Evolutionary conservation across 2,888 invertebrate genomes (phyloP).

Genomic region (Trachelus iudaicus): DNA sequence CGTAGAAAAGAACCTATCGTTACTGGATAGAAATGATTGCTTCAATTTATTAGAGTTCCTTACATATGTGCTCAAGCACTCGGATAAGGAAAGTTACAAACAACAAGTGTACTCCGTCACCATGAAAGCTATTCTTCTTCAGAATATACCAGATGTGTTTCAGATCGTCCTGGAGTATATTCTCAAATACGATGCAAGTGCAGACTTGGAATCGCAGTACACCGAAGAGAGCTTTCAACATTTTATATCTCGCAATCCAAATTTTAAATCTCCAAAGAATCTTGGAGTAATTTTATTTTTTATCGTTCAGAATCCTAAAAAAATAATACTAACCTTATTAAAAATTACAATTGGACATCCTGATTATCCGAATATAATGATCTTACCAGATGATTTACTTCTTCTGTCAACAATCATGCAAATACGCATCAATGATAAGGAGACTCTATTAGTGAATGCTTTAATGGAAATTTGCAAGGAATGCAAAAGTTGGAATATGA

Average conservation of each 20-base stretch:
- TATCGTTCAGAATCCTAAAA: constrained; percentile 42
- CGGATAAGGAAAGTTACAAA: constrained; percentile 30
- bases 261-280: constrained; percentile 29
- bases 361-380: constrained; percentile 39
- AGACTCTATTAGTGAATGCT: constrained; percentile 28
- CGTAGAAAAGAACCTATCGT: constrained; percentile 27
- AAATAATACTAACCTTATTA: constrained; percentile 44
- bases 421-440: constrained; percentile 33
- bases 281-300: constrained; percentile 34
- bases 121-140: constrained; percentile 34
- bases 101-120: constrained; percentile 30
- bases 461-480: constrained; percentile 34
- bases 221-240: constrained; percentile 38
- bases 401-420: constrained; percentile 44
- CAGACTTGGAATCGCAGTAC: constrained; percentile 35
- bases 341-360: constrained; percentile 48
- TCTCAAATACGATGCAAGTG: constrained; percentile 39
- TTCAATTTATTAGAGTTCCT: constrained; percentile 46
- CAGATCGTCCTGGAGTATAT: constrained; percentile 44
- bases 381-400: constrained; percentile 42
- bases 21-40: constrained; percentile 42
- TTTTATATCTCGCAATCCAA: constrained; percentile 40
- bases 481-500: constrained; percentile 34
- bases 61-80: constrained; percentile 29
- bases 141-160: constrained; percentile 39